phyloP scores from a whole-genome alignment of 2,797 vertebrate genomes.

The Tamandua tetradactyla region DNA sequence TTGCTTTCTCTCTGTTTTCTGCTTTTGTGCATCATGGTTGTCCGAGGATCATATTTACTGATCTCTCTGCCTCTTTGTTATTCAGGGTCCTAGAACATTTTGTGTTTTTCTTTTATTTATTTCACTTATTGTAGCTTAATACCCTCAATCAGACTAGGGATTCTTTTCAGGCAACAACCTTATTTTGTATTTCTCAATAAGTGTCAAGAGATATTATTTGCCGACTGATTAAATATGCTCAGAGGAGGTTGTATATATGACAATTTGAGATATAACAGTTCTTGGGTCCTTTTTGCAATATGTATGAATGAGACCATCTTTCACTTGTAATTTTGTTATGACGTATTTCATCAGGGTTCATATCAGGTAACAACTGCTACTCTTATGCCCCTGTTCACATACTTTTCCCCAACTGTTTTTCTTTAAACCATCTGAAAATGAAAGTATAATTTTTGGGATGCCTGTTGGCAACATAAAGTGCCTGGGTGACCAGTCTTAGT shows the following conservation, averaged over 20 bases:
- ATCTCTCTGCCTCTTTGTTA: background rate
- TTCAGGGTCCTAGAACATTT: constrained; percentile 28
- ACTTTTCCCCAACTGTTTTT: background rate
- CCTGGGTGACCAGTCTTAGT: background rate
- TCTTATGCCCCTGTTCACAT: background rate
- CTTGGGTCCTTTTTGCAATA: constrained; percentile 9
- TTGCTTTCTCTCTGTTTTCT: background rate
- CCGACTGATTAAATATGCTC: background rate
- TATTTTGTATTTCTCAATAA: constrained; percentile 34
- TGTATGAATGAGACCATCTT: background rate
- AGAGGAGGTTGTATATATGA: background rate
- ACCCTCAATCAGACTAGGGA: background rate
- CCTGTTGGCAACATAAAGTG: background rate
- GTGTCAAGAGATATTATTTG: constrained; percentile 5
- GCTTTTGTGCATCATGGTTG: background rate
- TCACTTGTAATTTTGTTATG: background rate
- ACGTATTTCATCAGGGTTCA: constrained; percentile 28
- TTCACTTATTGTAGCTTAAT: constrained; percentile 26
- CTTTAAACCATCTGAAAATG: background rate
- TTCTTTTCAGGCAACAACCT: constrained; percentile 6
- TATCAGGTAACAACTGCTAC: background rate
- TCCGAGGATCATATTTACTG: background rate
- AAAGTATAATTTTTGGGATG: background rate
- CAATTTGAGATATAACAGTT: background rate
- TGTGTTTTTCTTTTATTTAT: background rate